Base-by-base conservation (phyloP, 2,888 invertebrate species). In the Abrostola tripartita region DNA sequence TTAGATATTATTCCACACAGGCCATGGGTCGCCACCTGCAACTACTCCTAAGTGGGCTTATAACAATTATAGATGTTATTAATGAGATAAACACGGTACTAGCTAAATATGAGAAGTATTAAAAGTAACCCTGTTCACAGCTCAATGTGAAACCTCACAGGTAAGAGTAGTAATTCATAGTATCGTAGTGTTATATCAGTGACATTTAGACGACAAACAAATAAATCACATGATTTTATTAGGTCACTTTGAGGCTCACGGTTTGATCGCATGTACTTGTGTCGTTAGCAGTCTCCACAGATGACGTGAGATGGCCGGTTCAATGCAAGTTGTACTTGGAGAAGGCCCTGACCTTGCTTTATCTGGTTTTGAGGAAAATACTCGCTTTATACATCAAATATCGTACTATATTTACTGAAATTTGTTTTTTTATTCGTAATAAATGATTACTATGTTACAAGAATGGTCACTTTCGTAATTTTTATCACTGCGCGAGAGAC, bases 301-400 rank as follows among this genome's bases (percentile, higher is more conserved):
- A 64, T 74, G 65, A 62, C 60, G 55, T 61, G 44, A 52, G 49
- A 59, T 65, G 63, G 36, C 42, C 57, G 52, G 71, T 61, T 63
- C 52, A 36, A 54, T 58, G 57, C 63, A 53, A 51, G 12, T 44
- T 53, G 44, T 37, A 41, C 47, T 55, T 64, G 57, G 65, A 36
- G 60, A 65, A 65, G 52, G 7, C 59, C 61, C 7, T 58, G 65
- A 54, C 78, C 78, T 78, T 65, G 49, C 8, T 50, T 6, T 53
- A 53, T 37, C 61, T 61, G 36, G 65, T 55, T 70, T 68, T 52
- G 53, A 69, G 67, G 68, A 65, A 69, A 71, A 60, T 42, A 51
- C 51, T 41, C 24, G 36, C 37, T 38, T 14, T 37, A 35, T 6
- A 35, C 12, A 10, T 9, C 44, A 14, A 44, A 47, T 47, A 14